Percentiles rank a stretch among this genome's conserved stretches.
Conservation (phyloP, 2,797 vertebrate species). For the Spatula clypeata region DNA sequence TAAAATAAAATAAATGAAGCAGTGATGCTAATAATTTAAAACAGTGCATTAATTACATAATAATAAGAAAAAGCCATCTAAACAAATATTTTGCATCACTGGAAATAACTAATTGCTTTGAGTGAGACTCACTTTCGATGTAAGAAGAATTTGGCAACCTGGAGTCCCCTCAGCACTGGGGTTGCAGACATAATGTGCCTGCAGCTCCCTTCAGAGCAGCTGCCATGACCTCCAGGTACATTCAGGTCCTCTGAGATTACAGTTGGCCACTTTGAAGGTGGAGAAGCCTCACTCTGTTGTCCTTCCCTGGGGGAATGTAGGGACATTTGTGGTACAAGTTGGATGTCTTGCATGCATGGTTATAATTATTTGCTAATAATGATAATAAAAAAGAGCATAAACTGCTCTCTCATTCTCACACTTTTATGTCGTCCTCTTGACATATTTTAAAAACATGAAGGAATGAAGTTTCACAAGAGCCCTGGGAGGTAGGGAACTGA, state of each 20-base stretch:
- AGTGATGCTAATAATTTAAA: neutral
- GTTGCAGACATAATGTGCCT: neutral
- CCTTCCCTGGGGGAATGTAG: neutral
- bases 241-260: neutral
- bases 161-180: neutral
- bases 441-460: neutral
- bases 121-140: neutral
- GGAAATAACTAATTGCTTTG: neutral
- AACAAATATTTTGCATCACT: neutral
- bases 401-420: neutral
- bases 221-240: neutral
- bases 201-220: neutral
- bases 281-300: neutral
- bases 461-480: neutral
- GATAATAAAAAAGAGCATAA: rapidly evolving
- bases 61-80: neutral
- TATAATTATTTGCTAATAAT: neutral
- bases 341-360: neutral
- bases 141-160: neutral
- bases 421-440: neutral
- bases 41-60: neutral
- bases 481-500: neutral
- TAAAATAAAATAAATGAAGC: too few relatives aligned
- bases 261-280: constrained; percentile 13
- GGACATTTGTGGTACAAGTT: neutral